phyloP scores from a whole-genome alignment of 2,888 invertebrate genomes.

The Mythimna ferrago region DNA sequence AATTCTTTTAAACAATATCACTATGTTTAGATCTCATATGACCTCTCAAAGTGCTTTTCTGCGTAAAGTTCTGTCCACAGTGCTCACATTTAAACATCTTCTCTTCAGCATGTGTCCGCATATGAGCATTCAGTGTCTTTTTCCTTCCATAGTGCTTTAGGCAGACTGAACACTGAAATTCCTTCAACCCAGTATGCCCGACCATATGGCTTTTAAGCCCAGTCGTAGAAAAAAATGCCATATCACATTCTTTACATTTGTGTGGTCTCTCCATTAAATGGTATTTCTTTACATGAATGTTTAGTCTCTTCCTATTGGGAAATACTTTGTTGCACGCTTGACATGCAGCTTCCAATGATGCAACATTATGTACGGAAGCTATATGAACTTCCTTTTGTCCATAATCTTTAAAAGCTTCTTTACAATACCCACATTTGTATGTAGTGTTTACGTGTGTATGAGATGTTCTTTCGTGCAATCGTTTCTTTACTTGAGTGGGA shows the following conservation, averaged over 20 bases:
- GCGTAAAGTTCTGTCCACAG: conserved; percentile 67
- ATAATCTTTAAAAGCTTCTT: conserved; percentile 70
- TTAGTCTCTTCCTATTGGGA: conserved; percentile 57
- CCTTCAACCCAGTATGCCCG: conserved; percentile 82
- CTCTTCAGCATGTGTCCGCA: conserved; percentile 69
- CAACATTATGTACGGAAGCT: conserved; percentile 63
- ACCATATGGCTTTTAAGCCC: conserved; percentile 79
- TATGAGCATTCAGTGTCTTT: conserved; percentile 78
- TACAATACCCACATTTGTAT: conserved; percentile 72
- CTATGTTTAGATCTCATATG: conserved; percentile 67
- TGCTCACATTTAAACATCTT: conserved; percentile 60
- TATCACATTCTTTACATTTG: conserved; percentile 64
- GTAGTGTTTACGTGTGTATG: conserved; percentile 53
- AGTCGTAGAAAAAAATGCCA: conserved; percentile 65
- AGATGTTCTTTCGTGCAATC: conserved; percentile 75
- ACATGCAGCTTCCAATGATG: conserved; percentile 60
- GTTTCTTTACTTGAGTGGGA: conserved; percentile 77
- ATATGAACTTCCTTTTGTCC: conserved; percentile 68
- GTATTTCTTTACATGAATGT: conserved; percentile 69
- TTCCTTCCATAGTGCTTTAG: conserved; percentile 74
- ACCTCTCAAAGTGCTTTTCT: conserved; percentile 70
- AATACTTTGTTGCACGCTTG: conserved; percentile 71
- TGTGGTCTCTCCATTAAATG: conserved; percentile 66
- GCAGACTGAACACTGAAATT: conserved; percentile 78
- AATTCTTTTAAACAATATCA: background rate